These are phyloP conservation scores for Reinhardtius hippoglossoides DNA, from an alignment of 2,113 vertebrate species.

Conservation along the genomic window DNA sequence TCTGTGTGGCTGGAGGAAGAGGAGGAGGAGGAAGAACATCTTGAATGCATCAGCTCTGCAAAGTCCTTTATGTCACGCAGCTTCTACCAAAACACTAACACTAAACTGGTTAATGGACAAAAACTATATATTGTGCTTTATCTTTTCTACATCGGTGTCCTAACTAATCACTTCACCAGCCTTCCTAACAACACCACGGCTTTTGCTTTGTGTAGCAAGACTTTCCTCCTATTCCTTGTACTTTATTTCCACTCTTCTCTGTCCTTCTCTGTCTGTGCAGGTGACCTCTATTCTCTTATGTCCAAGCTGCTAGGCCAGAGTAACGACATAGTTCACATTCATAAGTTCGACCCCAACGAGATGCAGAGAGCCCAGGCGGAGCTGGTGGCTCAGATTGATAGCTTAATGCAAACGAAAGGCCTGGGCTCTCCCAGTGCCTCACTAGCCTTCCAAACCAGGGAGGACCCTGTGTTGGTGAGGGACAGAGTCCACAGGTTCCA, in stretches of 20 bases:
- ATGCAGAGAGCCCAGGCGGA: conserved; percentile 82
- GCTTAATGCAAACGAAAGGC: conserved; percentile 92
- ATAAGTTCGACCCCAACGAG: conserved; percentile 88
- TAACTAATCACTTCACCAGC: background rate
- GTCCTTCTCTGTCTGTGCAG: conserved; percentile 79
- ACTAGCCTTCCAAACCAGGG: conserved; percentile 82
- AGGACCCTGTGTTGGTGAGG: conserved; percentile 87
- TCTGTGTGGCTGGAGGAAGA: too few relatives aligned
- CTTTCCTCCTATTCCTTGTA: conserved; percentile 31
- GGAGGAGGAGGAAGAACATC: too few relatives aligned
- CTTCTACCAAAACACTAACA: background rate
- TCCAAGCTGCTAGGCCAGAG: conserved; percentile 94
- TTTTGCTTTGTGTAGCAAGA: background rate
- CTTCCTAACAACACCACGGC: background rate
- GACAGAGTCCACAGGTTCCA: conserved; percentile 96
- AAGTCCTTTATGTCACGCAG: too few relatives aligned
- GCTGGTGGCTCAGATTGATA: conserved; percentile 91
- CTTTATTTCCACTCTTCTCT: conserved; percentile 65
- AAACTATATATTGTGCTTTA: too few relatives aligned
- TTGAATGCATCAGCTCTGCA: too few relatives aligned
- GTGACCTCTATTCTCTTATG: conserved; percentile 96
- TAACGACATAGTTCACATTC: conserved; percentile 87
- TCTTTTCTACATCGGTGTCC: background rate
- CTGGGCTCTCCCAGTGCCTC: conserved; percentile 79
- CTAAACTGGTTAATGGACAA: background rate